Base-by-base conservation (phyloP, 2,113 vertebrate genomes). In the Salvelinus alpinus region DNA sequence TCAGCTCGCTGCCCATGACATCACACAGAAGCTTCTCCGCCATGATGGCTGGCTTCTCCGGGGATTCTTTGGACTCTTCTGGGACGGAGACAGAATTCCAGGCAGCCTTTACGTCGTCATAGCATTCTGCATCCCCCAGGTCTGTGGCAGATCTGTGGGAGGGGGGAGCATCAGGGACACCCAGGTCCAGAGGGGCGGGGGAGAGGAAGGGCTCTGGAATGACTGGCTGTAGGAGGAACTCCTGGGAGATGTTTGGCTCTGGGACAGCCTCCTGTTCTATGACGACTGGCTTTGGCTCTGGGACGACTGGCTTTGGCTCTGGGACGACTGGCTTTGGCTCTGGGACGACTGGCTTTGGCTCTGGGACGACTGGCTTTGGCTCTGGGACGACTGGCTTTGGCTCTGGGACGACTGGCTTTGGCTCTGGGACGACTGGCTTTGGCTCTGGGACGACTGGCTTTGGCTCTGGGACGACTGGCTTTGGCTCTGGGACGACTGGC, bases 11-110 rank as follows among this genome's bases (percentile, higher is more conserved):
- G 66, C 51, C 38, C 38, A 11, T 81, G 79, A 80, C 68, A 14
- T 85, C 80, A 67, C 29, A 83, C 72, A 73, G 81, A 16, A 78
- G 25, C 54, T 84, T 80, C 85, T 85, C 76, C 73, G 73, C 18
- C 66, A 14, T 24, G 54, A 68, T 80, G 78, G 1, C 57, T 0
- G 0, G 6, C 25, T 76, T 51, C 14, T 82, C 89, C 78, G 71
- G 24, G 67, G 64, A 77, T 4, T 82, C 86, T 57, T 78, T 76
- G 18, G 76, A 24, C 64, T 82, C 62, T 20, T 84, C 74, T 6
- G 80, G 77, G 70, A 75, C 80, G 1, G 54, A 29, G 3, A n/a
- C 25, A 57, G 75, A 81, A 57, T 2, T 64, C n/a, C 18, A 67
- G 3, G 73, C 64, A 22, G 76, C 77, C 69, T 79, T 84, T 5